Percentiles rank a stretch among this genome's conserved stretches.
Evolutionary conservation across 2,888 invertebrate species (phyloP).

Genomic region (Chesias legatella): DNA sequence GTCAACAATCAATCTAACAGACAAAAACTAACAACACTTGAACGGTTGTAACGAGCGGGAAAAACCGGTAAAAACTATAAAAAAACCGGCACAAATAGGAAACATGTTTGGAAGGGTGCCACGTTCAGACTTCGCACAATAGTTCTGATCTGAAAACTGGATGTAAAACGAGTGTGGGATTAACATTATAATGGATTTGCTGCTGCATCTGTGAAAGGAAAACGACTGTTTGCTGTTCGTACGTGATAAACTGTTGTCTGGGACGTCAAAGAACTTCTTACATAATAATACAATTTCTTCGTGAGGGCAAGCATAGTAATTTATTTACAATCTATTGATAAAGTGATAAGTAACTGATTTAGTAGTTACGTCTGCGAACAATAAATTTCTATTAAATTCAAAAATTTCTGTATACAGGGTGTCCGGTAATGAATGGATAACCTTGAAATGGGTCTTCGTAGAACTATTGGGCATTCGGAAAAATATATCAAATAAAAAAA

Average conservation of each 20-base stretch:
- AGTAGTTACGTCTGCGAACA: too few relatives aligned
- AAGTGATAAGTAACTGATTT: too few relatives aligned
- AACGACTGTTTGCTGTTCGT: background rate
- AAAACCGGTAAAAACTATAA: conserved; percentile 19
- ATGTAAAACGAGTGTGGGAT: conserved; percentile 16
- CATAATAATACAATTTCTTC: too few relatives aligned
- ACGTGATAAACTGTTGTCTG: background rate
- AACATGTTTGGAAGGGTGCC: conserved; percentile 27
- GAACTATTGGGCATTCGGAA: too few relatives aligned
- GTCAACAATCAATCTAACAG: conserved; percentile 24
- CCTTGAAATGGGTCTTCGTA: too few relatives aligned
- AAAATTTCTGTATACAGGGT: too few relatives aligned
- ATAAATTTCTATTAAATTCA: too few relatives aligned
- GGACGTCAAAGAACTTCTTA: too few relatives aligned
- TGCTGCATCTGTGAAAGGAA: conserved; percentile 12
- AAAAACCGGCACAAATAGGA: conserved; percentile 17
- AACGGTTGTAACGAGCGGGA: conserved; percentile 22
- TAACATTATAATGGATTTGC: conserved; percentile 20
- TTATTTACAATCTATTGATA: too few relatives aligned
- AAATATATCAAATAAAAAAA: too few relatives aligned
- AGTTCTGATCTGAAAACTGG: conserved; percentile 19
- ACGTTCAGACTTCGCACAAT: conserved; percentile 20
- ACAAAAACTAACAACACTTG: conserved; percentile 26
- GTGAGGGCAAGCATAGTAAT: too few relatives aligned
- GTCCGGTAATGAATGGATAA: too few relatives aligned